Conservation (phyloP, 2,113 vertebrate species). For the Dolichallabes microphthalmus region DNA sequence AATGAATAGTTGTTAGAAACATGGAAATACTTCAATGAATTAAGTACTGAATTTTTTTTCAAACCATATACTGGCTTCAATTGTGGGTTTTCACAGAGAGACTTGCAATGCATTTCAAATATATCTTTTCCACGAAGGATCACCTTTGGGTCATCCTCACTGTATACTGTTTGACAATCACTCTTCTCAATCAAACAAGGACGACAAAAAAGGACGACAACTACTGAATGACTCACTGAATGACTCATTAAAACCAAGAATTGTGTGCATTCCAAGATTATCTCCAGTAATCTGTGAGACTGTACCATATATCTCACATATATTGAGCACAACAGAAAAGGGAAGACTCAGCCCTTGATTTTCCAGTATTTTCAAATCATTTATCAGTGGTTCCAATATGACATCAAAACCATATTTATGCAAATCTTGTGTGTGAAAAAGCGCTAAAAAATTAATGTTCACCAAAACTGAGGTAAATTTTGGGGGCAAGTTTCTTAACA, state of each 20-base stretch:
- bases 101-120: background rate
- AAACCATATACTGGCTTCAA: background rate
- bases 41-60: background rate
- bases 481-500: constrained; percentile 42
- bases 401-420: constrained; percentile 20
- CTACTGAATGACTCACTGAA: no score
- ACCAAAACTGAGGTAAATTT: constrained; percentile 40
- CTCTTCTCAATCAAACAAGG: constrained; percentile 38
- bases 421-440: constrained; percentile 36
- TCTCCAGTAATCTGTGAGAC: constrained; percentile 7
- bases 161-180: constrained; percentile 45
- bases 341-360: constrained; percentile 2
- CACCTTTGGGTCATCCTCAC: constrained; percentile 34
- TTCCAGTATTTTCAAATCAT: constrained; percentile 22
- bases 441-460: constrained; percentile 36
- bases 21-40: constrained; percentile 35
- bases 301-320: background rate
- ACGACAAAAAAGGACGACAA: no score
- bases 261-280: background rate
- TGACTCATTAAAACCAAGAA: constrained; percentile 21
- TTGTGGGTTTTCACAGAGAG: background rate
- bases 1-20: constrained; percentile 24
- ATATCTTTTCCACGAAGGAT: background rate
- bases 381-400: constrained; percentile 10
- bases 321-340: constrained; percentile 21